Evolutionary conservation across 2,797 vertebrate genomes (phyloP), one percentile per base, ranked within the genome.

Genomic region (Staurois parvus): DNA sequence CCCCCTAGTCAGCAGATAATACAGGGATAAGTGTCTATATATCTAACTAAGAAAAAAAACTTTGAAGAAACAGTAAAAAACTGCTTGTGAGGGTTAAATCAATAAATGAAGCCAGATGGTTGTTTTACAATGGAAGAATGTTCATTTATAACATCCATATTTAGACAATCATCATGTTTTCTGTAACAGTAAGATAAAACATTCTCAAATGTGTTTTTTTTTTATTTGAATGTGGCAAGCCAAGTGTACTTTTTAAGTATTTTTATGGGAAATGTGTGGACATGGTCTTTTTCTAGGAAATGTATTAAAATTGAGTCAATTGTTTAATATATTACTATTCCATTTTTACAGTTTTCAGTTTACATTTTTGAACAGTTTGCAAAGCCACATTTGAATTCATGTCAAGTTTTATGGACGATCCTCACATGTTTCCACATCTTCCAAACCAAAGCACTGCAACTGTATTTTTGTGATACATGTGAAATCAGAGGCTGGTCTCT

Each of bases 281-380:
- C 13, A 19, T 15, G 1, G 15, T 52, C 2, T 45, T 45, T 45
- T 45, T 45, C 42, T 45, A 9, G 42, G 13, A 45, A 45, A 45
- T 45, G 42, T 45, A 45, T 45, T 12, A 3, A 52, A 4, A 52
- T 52, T 52, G 48, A 52, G 48, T 52, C 13, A 52, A 17, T 52
- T 52, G 48, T 88, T 30, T 13, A 76, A 73, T 87, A 82, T 91
- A 87, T 72, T 21, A 7, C 85, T 91, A 89, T 91, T 92, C 93
- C 81, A 6, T 84, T 89, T 78, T 2, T 91, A 86, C 91, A 92
- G n/a, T n/a, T n/a, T n/a, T n/a, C n/a, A n/a, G n/a, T n/a, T n/a
- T n/a, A n/a, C n/a, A n/a, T n/a, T n/a, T 89, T 92, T 86, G 8
- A 48, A 48, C 45, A 48, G 45, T 48, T 48, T 48, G 40, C 15